A percentile compares a stretch with the other conserved stretches of the same genome.
Evolutionary conservation across 2,797 vertebrate species (phyloP).

Genomic region (Nannoperca obscura): DNA sequence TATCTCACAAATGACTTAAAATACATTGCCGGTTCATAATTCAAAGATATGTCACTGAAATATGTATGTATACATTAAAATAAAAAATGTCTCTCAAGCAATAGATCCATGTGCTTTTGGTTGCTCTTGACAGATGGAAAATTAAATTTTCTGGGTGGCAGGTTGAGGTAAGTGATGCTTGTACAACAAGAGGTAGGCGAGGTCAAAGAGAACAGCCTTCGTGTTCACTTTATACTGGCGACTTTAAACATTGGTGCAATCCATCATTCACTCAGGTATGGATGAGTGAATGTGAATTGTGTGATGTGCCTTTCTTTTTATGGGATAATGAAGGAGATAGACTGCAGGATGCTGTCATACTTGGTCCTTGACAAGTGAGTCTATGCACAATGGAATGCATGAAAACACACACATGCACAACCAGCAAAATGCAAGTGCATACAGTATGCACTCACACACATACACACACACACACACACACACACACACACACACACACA

Average conservation of each 20-base stretch:
- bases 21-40: slow-evolving; percentile 12
- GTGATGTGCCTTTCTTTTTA: slow-evolving; percentile 44
- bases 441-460: neutral
- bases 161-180: slow-evolving; percentile 51
- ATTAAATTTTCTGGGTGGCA: slow-evolving; percentile 61
- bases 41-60: slow-evolving; percentile 45
- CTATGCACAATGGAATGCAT: slow-evolving; percentile 4
- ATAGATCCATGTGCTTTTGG: slow-evolving; percentile 39
- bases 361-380: slow-evolving; percentile 35
- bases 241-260: slow-evolving; percentile 56
- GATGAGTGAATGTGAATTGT: slow-evolving; percentile 40
- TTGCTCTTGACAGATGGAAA: slow-evolving; percentile 52
- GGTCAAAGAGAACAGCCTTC: slow-evolving; percentile 51
- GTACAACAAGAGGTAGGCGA: slow-evolving; percentile 44
- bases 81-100: slow-evolving; percentile 20
- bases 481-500: slow-evolving; percentile 14
- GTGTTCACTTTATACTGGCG: slow-evolving; percentile 37
- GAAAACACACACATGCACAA: slow-evolving; percentile 16
- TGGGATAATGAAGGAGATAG: slow-evolving; percentile 51
- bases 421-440: slow-evolving; percentile 1
- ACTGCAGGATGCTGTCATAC: slow-evolving; percentile 35
- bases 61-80: slow-evolving; percentile 50
- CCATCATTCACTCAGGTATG: slow-evolving; percentile 50
- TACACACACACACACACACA: neutral
- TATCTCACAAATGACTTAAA: slow-evolving; percentile 41